Conservation (phyloP, 2,888 invertebrate genomes). For the Polylopha cassiicola region DNA sequence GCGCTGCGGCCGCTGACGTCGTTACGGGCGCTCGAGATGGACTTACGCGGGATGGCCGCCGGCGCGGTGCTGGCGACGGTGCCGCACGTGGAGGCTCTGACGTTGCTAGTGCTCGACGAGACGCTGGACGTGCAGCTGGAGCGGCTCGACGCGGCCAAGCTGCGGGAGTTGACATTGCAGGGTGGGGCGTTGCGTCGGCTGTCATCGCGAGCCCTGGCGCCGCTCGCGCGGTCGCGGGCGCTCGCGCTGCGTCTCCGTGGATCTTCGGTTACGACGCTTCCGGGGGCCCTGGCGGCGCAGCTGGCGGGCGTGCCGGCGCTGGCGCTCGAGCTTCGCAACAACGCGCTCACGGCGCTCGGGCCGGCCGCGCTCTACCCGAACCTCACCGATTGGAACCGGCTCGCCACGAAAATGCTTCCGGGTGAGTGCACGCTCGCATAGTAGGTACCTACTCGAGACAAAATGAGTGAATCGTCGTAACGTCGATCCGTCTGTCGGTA, state of each 20-base stretch:
- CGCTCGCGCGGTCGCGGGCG: conserved; percentile 82
- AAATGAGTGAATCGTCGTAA: too few relatives aligned
- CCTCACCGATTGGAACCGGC: conserved; percentile 86
- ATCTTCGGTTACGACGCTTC: conserved; percentile 84
- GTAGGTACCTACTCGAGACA: too few relatives aligned
- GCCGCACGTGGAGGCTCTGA: conserved; percentile 42
- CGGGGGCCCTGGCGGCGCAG: conserved; percentile 82
- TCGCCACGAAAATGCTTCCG: conserved; percentile 86
- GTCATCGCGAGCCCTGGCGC: conserved; percentile 81
- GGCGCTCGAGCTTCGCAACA: conserved; percentile 85
- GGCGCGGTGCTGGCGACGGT: conserved; percentile 47
- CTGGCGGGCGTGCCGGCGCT: conserved; percentile 85
- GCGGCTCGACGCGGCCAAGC: conserved; percentile 83
- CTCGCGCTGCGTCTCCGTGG: conserved; percentile 82
- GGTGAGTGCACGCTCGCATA: conserved; percentile 67
- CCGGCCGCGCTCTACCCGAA: conserved; percentile 89
- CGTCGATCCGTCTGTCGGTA: conserved; percentile 38
- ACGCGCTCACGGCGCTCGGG: conserved; percentile 82
- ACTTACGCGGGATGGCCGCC: conserved; percentile 79
- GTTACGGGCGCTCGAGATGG: conserved; percentile 80
- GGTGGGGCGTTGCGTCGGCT: conserved; percentile 82
- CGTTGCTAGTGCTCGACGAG: conserved; percentile 80
- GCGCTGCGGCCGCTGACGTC: conserved; percentile 80
- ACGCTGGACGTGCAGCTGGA: conserved; percentile 82
- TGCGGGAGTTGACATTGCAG: conserved; percentile 85